phyloP scores from a whole-genome alignment of 2,888 invertebrate species.

The Drosophila hamatofila region DNA sequence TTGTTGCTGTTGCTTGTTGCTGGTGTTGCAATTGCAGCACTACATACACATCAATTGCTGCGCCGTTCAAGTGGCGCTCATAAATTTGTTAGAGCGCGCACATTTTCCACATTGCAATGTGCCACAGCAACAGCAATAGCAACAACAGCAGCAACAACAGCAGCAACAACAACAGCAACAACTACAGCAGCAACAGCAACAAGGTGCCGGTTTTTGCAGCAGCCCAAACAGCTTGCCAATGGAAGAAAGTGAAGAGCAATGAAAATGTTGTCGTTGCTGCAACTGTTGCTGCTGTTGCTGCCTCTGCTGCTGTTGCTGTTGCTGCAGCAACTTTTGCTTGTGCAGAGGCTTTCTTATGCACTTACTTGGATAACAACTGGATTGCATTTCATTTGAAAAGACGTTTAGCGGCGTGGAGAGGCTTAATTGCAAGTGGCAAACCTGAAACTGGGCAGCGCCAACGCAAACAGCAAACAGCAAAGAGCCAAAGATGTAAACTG shows the following conservation, averaged over 20 bases:
- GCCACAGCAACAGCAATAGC: conserved; percentile 23
- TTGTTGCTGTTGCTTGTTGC: conserved; percentile 18
- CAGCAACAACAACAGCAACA: conserved; percentile 10
- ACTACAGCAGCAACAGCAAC: conserved; percentile 1
- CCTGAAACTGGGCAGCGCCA: conserved; percentile 50
- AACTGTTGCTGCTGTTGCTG: conserved; percentile 19
- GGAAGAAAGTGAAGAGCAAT: conserved; percentile 77
- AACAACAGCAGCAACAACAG: conserved; percentile 6
- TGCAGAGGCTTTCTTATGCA: conserved; percentile 57
- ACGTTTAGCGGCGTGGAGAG: conserved; percentile 62
- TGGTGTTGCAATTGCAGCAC: conserved; percentile 49
- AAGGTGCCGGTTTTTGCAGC: conserved; percentile 50
- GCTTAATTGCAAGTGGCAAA: conserved; percentile 65
- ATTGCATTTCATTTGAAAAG: conserved; percentile 75
- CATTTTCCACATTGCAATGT: conserved; percentile 75
- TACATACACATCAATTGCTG: conserved; percentile 39
- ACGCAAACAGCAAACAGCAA: conserved; percentile 21
- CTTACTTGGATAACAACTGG: conserved; percentile 72
- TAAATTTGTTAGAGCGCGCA: conserved; percentile 72
- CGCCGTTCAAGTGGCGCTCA: conserved; percentile 66
- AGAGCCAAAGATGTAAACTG: conserved; percentile 13
- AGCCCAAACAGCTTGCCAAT: conserved; percentile 34
- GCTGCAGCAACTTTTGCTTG: conserved; percentile 48
- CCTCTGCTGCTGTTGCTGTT: conserved; percentile 14
- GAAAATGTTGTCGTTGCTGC: conserved; percentile 54